A percentile compares a stretch with the other conserved stretches of the same genome.
phyloP scores from a whole-genome alignment of 2,888 invertebrate genomes.

The Diploptera punctata region DNA sequence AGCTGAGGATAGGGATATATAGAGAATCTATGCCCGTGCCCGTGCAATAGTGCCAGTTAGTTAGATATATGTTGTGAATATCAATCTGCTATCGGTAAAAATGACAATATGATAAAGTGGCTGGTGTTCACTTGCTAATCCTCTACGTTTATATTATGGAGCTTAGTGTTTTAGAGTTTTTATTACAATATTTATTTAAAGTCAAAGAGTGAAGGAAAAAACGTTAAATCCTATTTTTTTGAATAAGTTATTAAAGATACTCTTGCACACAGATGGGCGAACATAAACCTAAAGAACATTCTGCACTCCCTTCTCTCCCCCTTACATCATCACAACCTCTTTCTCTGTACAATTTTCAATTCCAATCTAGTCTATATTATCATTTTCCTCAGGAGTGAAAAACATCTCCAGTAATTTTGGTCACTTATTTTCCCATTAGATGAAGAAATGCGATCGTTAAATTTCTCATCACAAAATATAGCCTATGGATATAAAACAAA shows the following conservation, averaged over 20 bases:
- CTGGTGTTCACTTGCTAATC: no score
- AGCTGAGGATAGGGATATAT: no score
- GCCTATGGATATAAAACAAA: constrained; percentile 33
- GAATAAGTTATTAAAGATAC: constrained; percentile 7
- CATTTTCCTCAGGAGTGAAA: constrained; percentile 30
- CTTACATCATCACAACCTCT: constrained; percentile 9
- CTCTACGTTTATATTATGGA: no score
- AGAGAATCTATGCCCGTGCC: no score
- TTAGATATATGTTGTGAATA: no score
- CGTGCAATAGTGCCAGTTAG: no score
- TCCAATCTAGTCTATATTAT: constrained; percentile 28
- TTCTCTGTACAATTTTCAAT: constrained; percentile 24
- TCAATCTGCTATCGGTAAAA: no score
- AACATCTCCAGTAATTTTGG: constrained; percentile 39
- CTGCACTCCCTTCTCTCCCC: not conserved
- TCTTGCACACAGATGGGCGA: constrained; percentile 13
- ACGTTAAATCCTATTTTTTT: no score
- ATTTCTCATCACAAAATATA: constrained; percentile 29
- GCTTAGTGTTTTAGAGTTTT: no score
- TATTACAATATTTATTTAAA: no score
- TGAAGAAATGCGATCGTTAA: constrained; percentile 32
- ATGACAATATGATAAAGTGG: no score
- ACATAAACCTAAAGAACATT: constrained; percentile 4
- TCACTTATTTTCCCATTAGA: constrained; percentile 41
- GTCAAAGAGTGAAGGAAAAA: no score